phyloP scores from a whole-genome alignment of 1,140 invertebrate genomes.

The Coptotermes formosanus region DNA sequence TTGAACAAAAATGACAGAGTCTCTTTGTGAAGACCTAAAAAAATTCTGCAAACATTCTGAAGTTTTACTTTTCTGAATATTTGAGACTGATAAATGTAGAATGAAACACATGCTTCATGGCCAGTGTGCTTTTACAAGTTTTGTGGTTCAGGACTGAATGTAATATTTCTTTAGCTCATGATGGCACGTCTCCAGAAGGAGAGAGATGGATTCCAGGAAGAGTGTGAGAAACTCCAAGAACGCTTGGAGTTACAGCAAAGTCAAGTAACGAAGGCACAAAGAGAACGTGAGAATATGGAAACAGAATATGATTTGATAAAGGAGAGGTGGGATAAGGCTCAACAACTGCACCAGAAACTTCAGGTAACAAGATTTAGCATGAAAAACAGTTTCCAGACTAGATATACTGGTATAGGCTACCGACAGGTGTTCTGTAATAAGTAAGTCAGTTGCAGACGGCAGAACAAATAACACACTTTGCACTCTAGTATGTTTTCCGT shows the following conservation, averaged over 20 bases:
- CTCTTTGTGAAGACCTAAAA: too few species aligned
- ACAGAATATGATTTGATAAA: slow-evolving; percentile 83
- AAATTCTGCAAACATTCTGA: too few species aligned
- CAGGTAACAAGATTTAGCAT: slow-evolving; percentile 52
- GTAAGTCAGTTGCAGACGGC: not conserved
- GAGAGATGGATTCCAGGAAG: slow-evolving; percentile 74
- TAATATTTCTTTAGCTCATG: slow-evolving; percentile 52
- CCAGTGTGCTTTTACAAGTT: too few species aligned
- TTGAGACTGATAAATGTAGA: too few species aligned
- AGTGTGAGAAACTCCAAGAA: slow-evolving; percentile 78
- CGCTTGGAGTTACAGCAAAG: slow-evolving; percentile 73
- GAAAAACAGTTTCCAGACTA: not conserved
- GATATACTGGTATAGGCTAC: too few species aligned
- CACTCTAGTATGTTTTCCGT: too few species aligned
- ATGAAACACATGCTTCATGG: too few species aligned
- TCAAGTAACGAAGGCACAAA: slow-evolving; percentile 76
- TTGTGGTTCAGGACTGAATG: too few species aligned
- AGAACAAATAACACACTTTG: too few species aligned
- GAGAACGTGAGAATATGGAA: slow-evolving; percentile 78
- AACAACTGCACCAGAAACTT: slow-evolving; percentile 78
- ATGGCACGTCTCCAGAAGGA: slow-evolving; percentile 84
- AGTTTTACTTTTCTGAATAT: too few species aligned
- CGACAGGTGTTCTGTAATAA: not conserved
- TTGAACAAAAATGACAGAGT: too few species aligned
- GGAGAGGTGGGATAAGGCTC: slow-evolving; percentile 85